phyloP scores from a whole-genome alignment of 1,140 invertebrate species.

The Musca domestica region DNA sequence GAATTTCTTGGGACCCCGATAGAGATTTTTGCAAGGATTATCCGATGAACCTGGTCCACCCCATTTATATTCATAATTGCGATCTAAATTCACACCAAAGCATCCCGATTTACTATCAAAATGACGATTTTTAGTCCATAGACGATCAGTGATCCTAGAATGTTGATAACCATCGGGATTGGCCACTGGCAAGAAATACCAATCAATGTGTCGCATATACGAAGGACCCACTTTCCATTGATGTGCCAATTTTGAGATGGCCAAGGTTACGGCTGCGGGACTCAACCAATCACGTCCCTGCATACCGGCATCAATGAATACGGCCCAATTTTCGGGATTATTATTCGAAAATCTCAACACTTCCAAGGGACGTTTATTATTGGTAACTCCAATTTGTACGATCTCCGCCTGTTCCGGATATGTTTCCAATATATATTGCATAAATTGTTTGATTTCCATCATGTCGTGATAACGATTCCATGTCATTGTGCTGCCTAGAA shows the following conservation, averaged over 20 bases:
- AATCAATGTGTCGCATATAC: constrained; percentile 73
- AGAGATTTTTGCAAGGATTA: constrained; percentile 77
- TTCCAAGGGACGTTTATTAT: constrained; percentile 69
- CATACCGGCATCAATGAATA: constrained; percentile 68
- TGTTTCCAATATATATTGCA: constrained; percentile 65
- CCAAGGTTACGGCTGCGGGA: constrained; percentile 76
- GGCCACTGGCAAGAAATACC: constrained; percentile 69
- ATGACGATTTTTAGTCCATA: constrained; percentile 72
- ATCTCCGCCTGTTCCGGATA: constrained; percentile 65
- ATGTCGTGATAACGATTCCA: constrained; percentile 72
- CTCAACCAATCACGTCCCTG: constrained; percentile 86
- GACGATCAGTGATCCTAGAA: constrained; percentile 59
- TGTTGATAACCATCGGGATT: constrained; percentile 76
- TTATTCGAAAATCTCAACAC: constrained; percentile 68
- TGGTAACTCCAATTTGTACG: constrained; percentile 67
- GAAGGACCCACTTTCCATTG: constrained; percentile 59
- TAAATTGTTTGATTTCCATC: constrained; percentile 64
- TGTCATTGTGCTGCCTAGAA: constrained; percentile 64
- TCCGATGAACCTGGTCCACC: constrained; percentile 71
- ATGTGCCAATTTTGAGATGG: constrained; percentile 70
- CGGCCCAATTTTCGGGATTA: constrained; percentile 59
- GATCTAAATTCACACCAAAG: constrained; percentile 74
- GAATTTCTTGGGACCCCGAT: constrained; percentile 72
- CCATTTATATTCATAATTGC: constrained; percentile 80
- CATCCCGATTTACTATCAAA: constrained; percentile 63